A percentile compares a stretch with the other conserved stretches of the same genome.
These are phyloP conservation scores for Macroglossus sobrinus DNA, from an alignment of 2,113 vertebrate genomes.

Conservation along the genomic window DNA sequence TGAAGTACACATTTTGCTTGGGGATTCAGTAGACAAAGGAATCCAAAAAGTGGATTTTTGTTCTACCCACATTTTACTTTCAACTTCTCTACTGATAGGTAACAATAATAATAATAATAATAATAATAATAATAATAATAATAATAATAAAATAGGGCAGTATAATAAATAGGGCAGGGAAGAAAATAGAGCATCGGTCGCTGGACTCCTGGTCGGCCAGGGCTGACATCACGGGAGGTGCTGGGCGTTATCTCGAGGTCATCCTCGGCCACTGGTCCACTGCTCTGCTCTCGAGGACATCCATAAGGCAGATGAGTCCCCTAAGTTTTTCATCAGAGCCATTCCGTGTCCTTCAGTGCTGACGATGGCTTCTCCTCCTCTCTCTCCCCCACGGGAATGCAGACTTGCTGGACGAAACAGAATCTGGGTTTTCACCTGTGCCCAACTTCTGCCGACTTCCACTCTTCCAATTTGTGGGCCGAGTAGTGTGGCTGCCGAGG, in stretches of 20 bases:
- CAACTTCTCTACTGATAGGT: constrained; percentile 24
- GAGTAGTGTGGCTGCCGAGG: background rate
- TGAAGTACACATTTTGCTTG: background rate
- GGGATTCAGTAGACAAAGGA: background rate
- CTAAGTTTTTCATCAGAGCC: no score
- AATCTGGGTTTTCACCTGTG: background rate
- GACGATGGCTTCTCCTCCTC: rapidly evolving
- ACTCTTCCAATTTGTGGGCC: background rate
- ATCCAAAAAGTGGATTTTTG: background rate
- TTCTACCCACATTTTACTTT: constrained; percentile 28
- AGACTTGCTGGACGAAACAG: background rate
- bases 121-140: constrained; percentile 60
- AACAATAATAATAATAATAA: constrained; percentile 54
- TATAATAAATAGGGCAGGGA: constrained; percentile 40
- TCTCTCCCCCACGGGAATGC: rapidly evolving
- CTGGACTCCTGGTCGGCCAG: background rate
- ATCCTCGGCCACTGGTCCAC: rapidly evolving
- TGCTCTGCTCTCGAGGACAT: background rate
- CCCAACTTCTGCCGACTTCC: background rate
- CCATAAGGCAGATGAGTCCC: rapidly evolving
- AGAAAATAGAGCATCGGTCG: background rate
- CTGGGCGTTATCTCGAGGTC: rapidly evolving
- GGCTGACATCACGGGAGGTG: background rate
- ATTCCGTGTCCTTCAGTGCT: background rate
- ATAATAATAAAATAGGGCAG: constrained; percentile 57